Base-by-base conservation (phyloP, 1,140 invertebrate genomes). In the Delia radicum region DNA sequence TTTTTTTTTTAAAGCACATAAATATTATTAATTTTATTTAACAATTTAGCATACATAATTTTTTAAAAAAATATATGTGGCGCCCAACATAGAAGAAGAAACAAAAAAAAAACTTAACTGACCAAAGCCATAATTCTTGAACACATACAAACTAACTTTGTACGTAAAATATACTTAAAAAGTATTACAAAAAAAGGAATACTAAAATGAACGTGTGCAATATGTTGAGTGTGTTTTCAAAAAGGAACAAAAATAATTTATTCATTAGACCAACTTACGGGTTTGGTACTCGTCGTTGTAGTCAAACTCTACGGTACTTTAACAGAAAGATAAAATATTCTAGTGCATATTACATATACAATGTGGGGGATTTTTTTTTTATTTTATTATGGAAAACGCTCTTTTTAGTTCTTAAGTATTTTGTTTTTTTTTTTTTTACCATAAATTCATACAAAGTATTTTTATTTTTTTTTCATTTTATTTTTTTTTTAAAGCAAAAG, bases 181-280 rank as follows among this genome's bases (percentile, higher is more conserved):
- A 15, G n/a, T 29, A 65, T 15, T 13, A 29, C 12, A 65, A 65
- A 28, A 65, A 65, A n/a, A 27, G 27, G 61, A 63, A 63, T 27
- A 63, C 61, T 26, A 65, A 29, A 65, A 65, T 26, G 6, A 12
- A 63, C 37, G 26, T 27, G 61, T 63, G 61, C 61, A 24, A 63
- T 27, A 63, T 27, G 26, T 26, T 27, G 61, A 63, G 61, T 27
- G 62, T 65, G 2, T 15, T 55, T 21, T 21, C 10, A 29, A 65
- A 63, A 65, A 29, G 5, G n/a, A 15, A 65, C 61, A 12, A 13
- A 65, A 63, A 63, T 65, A 65, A 65, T 65, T 65, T 65, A 65
- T 65, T 65, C 62, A 65, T 65, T 29, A 65, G 62, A 29, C 62
- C 62, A 65, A 65, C 27, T 65, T 65, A 65, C 15, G 28, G 61